Evolutionary conservation across 2,797 vertebrate genomes (phyloP).

Genomic region (Crenuchus spilurus): DNA sequence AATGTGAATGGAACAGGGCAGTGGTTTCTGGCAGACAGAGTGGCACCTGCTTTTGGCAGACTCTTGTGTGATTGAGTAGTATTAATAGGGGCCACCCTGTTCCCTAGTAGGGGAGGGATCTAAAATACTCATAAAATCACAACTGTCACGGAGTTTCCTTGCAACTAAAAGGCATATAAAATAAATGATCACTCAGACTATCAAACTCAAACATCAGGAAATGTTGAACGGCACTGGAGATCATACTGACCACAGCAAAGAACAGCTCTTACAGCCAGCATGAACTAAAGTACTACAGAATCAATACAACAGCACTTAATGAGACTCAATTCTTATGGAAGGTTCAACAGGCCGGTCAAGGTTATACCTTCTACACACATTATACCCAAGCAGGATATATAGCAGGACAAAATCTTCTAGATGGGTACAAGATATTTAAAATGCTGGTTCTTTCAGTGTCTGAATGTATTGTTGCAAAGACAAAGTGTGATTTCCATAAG

Average conservation of each 20-base stretch:
- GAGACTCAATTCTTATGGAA: not conserved
- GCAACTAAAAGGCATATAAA: no score
- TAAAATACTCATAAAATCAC: not conserved
- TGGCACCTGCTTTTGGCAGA: not conserved
- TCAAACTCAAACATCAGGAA: not conserved
- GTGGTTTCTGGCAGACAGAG: not conserved
- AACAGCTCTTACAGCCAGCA: not conserved
- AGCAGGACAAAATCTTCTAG: no score
- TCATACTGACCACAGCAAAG: not conserved
- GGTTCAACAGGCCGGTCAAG: not conserved
- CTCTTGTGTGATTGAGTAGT: not conserved
- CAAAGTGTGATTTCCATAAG: not conserved
- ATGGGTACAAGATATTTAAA: no score
- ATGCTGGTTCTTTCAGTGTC: not conserved
- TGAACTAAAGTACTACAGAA: not conserved
- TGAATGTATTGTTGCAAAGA: not conserved
- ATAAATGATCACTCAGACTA: not conserved
- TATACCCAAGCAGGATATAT: no score
- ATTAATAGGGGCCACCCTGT: not conserved
- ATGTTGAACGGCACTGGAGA: not conserved
- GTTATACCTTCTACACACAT: not conserved
- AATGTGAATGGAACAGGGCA: not conserved
- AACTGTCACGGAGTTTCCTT: no score
- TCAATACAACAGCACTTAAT: not conserved
- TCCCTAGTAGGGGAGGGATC: not conserved